Evolutionary conservation across 2,888 invertebrate genomes (phyloP), one percentile per base, ranked within the genome.

Genomic region (Nomada fucata): DNA sequence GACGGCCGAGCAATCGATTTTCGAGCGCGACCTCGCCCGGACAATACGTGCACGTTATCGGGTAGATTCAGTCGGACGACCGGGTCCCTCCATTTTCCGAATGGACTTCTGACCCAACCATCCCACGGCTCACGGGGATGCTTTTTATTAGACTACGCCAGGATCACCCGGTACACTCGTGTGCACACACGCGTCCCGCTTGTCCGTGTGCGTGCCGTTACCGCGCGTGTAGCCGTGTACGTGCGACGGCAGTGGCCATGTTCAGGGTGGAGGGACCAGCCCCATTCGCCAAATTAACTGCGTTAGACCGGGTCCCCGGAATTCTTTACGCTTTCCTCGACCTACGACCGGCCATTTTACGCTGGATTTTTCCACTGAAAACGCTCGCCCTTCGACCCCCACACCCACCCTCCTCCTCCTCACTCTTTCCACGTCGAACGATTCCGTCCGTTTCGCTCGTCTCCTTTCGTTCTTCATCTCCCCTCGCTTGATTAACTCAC

Each of bases 81-180:
- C 90, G 87, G 84, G 91, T 93, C 93, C 93, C 92, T 93, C 93
- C 93, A 93, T 93, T 93, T 93, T 93, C 93, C 93, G 92, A 93
- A 93, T 93, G 93, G 93, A 93, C 93, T 93, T 93, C 92, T 93
- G 93, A 93, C 93, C 93, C 93, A 89, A 89, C 92, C 90, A 91
- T 91, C 90, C 92, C 87, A 90, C 84, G 90, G 87, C 89, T 88
- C 87, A 84, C 79, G 88, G 91, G 92, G 91, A 91, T 93, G 93
- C 92, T 93, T 93, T 93, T 93, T 93, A 93, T 93, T 93, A 93
- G 93, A 91, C 92, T 92, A 91, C 88, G 71, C 86, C 88, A 88
- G 92, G 90, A 92, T 92, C 91, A 90, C 88, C 88, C 88, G 89
- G 89, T 90, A 88, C 79, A 88, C n/a, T 29, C 72, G 73, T 57